Base-by-base conservation (phyloP, 1,140 invertebrate species). In the Archegozetes longisetosus region DNA sequence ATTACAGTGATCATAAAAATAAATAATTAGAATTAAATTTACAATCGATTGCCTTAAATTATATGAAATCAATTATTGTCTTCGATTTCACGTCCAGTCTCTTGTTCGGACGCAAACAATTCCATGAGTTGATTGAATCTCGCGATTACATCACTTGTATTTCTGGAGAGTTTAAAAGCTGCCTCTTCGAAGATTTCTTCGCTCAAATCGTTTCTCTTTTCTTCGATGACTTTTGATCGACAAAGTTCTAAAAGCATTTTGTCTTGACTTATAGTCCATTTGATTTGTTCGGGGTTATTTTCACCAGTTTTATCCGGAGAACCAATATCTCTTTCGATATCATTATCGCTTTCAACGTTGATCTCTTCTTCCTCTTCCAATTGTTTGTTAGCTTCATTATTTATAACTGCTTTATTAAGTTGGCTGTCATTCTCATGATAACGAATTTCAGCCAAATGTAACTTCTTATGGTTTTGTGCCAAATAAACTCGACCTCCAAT, bases 401-500 rank as follows among this genome's bases (percentile, higher is more conserved):
- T 22, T n/a, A 23, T 20, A 29, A 20, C 9, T 12, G 20, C 9
- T 9, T 27, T 29, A 22, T 26, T 13, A 29, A 23, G 20, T 49
- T 32, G 22, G 29, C 20, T 27, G 13, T 28, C 13, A 20, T 28
- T 27, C n/a, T 55, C 47, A 9, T 17, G 9, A 52, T 46, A 40
- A 40, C 27, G 46, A 3, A 59, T 27, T 23, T 62, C 61, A 53
- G 54, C 53, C 6, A 55, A 49, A 32, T 58, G 55, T 27, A 53
- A 4, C 22, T 58, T 58, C 47, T 58, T 58, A 6, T 23, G 23
- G 14, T 25, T 25, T 32, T 62, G 61, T 28, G 57, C 24, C 20
- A 62, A 20, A 50, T 62, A 62, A 14, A 62, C 28, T 23, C 55
- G 47, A n/a, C 61, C 61, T 13, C 52, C 51, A 24, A 62, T 62